Percentiles rank a stretch among this genome's conserved stretches.
Conservation (phyloP, 2,888 invertebrate species). For the Melieria omissa region DNA sequence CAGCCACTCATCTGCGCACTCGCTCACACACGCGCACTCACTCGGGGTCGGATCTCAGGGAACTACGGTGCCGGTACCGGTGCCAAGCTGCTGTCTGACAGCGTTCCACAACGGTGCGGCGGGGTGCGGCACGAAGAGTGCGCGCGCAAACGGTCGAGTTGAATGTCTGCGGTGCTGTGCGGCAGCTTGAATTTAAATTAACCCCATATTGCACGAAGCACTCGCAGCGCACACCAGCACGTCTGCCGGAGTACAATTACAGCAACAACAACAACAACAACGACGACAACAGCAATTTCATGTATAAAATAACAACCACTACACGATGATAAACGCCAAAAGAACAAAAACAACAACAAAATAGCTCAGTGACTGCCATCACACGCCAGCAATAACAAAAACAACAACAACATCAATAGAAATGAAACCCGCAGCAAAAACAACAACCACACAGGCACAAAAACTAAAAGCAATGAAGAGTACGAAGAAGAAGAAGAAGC, state of each 20-base stretch:
- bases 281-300: conserved; percentile 8
- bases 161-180: not conserved
- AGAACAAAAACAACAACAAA: conserved; percentile 27
- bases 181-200: conserved; percentile 54
- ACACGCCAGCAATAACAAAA: conserved; percentile 1
- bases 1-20: not conserved
- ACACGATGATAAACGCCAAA: conserved; percentile 11
- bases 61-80: too few relatives aligned
- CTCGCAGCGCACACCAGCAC: conserved; percentile 4
- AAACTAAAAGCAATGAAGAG: conserved; percentile 8
- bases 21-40: not conserved
- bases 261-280: conserved; percentile 14
- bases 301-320: not conserved
- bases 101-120: too few relatives aligned
- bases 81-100: too few relatives aligned
- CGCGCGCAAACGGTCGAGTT: too few relatives aligned
- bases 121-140: too few relatives aligned
- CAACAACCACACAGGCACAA: conserved; percentile 2
- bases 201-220: conserved; percentile 45
- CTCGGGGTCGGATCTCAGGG: not conserved
- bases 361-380: conserved; percentile 8
- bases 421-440: not conserved
- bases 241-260: not conserved
- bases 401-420: not conserved
- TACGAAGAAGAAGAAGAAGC: conserved; percentile 25